Base-by-base conservation (phyloP, 1,140 invertebrate species). In the Drosophila seguyi region DNA sequence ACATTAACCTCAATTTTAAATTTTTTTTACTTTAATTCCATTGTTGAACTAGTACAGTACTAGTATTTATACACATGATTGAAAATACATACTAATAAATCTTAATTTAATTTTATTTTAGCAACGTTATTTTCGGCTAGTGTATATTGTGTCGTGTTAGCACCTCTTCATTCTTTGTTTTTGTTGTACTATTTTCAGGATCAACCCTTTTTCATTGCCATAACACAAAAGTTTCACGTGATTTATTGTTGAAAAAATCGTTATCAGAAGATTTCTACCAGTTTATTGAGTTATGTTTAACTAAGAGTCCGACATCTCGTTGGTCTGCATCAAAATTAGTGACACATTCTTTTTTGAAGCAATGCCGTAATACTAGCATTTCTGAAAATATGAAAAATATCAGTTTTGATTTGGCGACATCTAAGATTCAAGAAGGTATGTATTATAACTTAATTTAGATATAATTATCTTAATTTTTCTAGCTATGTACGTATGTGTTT, bases 181-280 rank as follows among this genome's bases (percentile, higher is more conserved):
- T 22, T 22, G 14, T 31, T 31, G 42, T 36, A 34, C 2, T 60
- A 42, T 56, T 68, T 79, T 52, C 57, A 77, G 63, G 88, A 69
- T 67, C 86, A 75, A 63, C 13, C 2, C 7, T 22, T 22, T 75
- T 41, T 73, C 59, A 81, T 62, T 75, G 67, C 42, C 10, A 18
- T 27, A 16, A 38, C 5, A 38, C 18, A 27, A 27, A 10, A 16
- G 16, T 56, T 53, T 57, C 53, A 6, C 53, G 48, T 27, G 57
- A 44, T 34, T 18, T 44, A 14, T 63, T 29, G 10, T 57, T 73
- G 22, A 44, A 90, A 81, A 93, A 96, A 44, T 94, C 94, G 78
- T 96, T 98, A 74, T 95, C 95, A 25, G 95, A 96, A 71, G 92
- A 95, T 79, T 96, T 98, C 87, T 97, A 98, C 93, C 94, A 95